Base-by-base conservation (phyloP, 1,140 invertebrate genomes). In the Acromyrmex heyeri region DNA sequence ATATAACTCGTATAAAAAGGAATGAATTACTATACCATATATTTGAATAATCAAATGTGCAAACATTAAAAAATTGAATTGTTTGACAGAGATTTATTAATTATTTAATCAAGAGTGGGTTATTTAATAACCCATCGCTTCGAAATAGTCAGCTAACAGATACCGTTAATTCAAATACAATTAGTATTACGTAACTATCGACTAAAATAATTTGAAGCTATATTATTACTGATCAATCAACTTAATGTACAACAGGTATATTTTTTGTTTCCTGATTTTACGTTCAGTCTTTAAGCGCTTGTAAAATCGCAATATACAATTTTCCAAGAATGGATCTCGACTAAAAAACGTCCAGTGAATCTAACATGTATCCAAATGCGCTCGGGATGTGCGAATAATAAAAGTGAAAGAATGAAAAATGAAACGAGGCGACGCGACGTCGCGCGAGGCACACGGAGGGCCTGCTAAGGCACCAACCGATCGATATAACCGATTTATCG, bases 401-500 rank as follows among this genome's bases (percentile, higher is more conserved):
- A 14, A 16, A n/a, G 8, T 10, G 12, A 53, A 21, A 48, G 21
- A 18, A 62, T 69, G 44, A 79, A 79, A 55, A 79, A 77, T 44
- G 75, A 77, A 27, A 14, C 10, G 27, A 24, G 6, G 8, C 59
- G 12, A 61, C 7, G 70, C 3, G 18, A 55, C 53, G 18, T 55
- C 1, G 72, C n/a, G 14, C 44, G 44, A 27, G 21, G 8, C 38
- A 12, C 14, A 5, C 12, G 57, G 12, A 24, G 21, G 62, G 70
- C 6, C 55, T 16, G 57, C 48, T 34, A 16, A 81, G 30, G 65
- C 50, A 53, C 21, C 7, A 59, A 14, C 50, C 21, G 53, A 72
- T 81, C 78, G 65, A 81, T 81, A 59, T 57, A 72, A 55, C 30
- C 30, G 65, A 70, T 70, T 81, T 55, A 70, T 81, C 10, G 34